Base-by-base conservation (phyloP, 2,888 invertebrate genomes). In the Drosophila demipolita region DNA sequence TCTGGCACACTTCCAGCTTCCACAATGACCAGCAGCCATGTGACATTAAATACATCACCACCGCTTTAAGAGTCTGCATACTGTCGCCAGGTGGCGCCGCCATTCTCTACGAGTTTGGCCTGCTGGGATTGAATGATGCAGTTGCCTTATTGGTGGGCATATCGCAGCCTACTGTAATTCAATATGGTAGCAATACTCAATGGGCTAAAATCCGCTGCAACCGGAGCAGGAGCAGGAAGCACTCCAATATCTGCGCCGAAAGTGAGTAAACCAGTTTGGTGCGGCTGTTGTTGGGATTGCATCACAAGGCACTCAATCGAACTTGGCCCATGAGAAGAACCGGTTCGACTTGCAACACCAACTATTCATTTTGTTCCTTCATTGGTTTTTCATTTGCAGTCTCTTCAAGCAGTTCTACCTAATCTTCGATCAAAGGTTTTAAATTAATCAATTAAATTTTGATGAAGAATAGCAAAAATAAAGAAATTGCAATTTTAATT, bases 111-210 rank as follows among this genome's bases (percentile, higher is more conserved):
- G 95, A 98, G 98, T 74, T 94, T 99, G 61, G 90, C 94, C 94
- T 94, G 15, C 94, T 99, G 7, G 95, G 96, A 0, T 87, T 98
- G 86, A 94, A 94, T 15, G 95, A 94, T 35, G 94, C 96, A 36
- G 94, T 95, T 68, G 96, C 97, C 0, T 95, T 96, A 89, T 92
- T 98, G 29, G 95, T 96, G 78, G 98, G 97, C 57, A 96, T 97
- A 94, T 90, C 92, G 93, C 58, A 92, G 94, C 3, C 94, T 96
- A 76, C 92, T 97, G 33, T 86, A 94, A 8, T 94, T 94, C 65
- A 97, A 97, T 83, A 88, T 98, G 38, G 94, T 95, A 48, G 94
- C 96, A 1, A 87, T 95, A 17, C 93, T 94, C 15, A 94, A 95
- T 67, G 96, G 96, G 0, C 93, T 97, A 26, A 95, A 94, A 1